A percentile compares a stretch with the other conserved stretches of the same genome.
Evolutionary conservation across 2,888 invertebrate genomes (phyloP).

Genomic region (Vandiemenella viatica): DNA sequence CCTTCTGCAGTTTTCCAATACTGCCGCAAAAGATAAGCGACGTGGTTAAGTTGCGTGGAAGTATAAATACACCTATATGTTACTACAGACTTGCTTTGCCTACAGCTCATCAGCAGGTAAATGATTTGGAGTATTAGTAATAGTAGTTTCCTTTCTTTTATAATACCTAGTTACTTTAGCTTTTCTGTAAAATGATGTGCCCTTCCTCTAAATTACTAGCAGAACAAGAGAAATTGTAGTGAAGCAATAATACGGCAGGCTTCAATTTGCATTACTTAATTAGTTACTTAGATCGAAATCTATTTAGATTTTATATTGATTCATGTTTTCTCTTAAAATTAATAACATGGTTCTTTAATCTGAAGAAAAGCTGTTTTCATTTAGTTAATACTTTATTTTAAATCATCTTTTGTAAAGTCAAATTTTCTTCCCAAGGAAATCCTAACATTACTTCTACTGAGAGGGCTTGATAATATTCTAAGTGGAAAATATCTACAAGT

Average conservation of each 20-base stretch:
- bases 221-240: constrained; percentile 10
- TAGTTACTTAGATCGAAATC: constrained; percentile 16
- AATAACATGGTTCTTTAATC: constrained; percentile 14
- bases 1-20: constrained; percentile 12
- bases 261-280: constrained; percentile 16
- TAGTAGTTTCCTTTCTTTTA: constrained; percentile 13
- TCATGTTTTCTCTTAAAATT: constrained; percentile 14
- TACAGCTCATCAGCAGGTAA: constrained; percentile 14
- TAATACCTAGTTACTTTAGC: constrained; percentile 9
- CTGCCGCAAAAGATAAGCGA: neutral
- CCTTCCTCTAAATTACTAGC: constrained; percentile 14
- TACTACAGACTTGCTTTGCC: constrained; percentile 16
- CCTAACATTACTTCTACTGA: constrained; percentile 16
- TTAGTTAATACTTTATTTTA: constrained; percentile 1
- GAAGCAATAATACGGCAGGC: constrained; percentile 17
- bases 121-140: constrained; percentile 15
- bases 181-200: constrained; percentile 14
- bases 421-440: constrained; percentile 16
- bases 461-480: constrained; percentile 15
- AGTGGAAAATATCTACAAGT: constrained; percentile 15
- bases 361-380: constrained; percentile 14
- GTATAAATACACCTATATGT: constrained; percentile 15
- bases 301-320: constrained; percentile 16
- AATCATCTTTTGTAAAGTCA: constrained; percentile 11
- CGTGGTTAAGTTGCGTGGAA: constrained; percentile 7